A percentile compares a stretch with the other conserved stretches of the same genome.
Conservation (phyloP, 2,113 vertebrate species). For the Octodon degus region DNA sequence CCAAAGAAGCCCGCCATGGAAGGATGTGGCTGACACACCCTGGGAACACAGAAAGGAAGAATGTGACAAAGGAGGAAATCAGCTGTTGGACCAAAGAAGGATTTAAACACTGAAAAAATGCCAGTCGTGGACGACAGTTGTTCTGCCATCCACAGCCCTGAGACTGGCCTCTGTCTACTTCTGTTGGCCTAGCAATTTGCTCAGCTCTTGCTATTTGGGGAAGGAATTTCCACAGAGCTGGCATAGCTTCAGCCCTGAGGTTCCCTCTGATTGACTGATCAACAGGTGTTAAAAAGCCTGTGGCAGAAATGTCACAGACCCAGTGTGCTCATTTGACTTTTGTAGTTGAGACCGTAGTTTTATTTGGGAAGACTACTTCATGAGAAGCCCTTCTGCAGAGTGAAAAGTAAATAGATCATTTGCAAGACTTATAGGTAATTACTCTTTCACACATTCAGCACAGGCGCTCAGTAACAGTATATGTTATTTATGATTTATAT, state of each 20-base stretch:
- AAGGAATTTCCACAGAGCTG: conserved; percentile 85
- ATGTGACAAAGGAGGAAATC: conserved; percentile 83
- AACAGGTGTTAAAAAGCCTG: conserved; percentile 86
- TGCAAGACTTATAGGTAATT: not conserved
- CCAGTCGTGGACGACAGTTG: conserved; percentile 68
- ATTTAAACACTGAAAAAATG: conserved; percentile 73
- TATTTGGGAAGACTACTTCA: conserved; percentile 16
- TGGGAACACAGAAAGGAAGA: conserved; percentile 70
- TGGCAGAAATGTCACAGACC: conserved; percentile 85
- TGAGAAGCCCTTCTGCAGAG: conserved; percentile 46
- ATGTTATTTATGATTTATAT: not conserved
- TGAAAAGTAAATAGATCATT: not conserved
- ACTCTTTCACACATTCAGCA: not conserved
- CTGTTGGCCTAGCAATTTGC: conserved; percentile 78
- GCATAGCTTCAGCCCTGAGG: conserved; percentile 80
- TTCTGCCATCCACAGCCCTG: conserved; percentile 60
- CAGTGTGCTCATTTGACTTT: conserved; percentile 53
- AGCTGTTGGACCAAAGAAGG: conserved; percentile 68
- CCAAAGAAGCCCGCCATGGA: conserved; percentile 69
- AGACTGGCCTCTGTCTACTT: conserved; percentile 73
- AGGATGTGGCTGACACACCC: conserved; percentile 67
- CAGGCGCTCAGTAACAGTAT: not conserved
- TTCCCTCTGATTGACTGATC: conserved; percentile 86
- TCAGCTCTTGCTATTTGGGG: conserved; percentile 85
- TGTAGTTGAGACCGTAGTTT: conserved; percentile 50